Evolutionary conservation across 2,888 invertebrate species (phyloP).

Genomic region (Biston stratarius): DNA sequence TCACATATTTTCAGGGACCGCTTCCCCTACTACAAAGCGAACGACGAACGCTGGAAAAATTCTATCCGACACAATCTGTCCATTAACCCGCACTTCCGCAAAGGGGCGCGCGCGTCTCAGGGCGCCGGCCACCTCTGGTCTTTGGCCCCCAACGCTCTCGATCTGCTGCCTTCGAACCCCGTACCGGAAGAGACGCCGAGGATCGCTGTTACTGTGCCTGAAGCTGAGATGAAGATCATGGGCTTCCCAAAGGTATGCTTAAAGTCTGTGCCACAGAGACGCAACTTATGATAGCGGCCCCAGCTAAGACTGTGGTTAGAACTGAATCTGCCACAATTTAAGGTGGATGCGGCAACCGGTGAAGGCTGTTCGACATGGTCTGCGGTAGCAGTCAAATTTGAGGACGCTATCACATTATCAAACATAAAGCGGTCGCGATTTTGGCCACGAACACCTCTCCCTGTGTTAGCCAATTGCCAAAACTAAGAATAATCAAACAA

Average conservation of each 20-base stretch:
- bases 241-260: conserved; percentile 73
- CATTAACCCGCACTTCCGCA: conserved; percentile 96
- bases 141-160: conserved; percentile 88
- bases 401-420: no score
- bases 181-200: conserved; percentile 58
- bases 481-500: no score
- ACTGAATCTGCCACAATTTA: no score
- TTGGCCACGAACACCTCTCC: no score
- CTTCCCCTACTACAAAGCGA: conserved; percentile 95
- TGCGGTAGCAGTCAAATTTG: no score
- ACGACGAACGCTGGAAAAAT: conserved; percentile 97
- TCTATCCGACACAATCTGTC: conserved; percentile 96
- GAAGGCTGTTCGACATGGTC: no score
- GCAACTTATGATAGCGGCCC: not conserved
- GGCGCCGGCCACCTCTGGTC: conserved; percentile 97
- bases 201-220: conserved; percentile 46
- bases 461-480: no score
- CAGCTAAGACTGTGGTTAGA: no score
- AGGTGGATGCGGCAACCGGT: no score
- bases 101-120: conserved; percentile 94
- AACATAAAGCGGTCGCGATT: no score
- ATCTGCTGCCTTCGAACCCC: conserved; percentile 68
- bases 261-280: no score
- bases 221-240: conserved; percentile 60
- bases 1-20: conserved; percentile 88